Evolutionary conservation across 2,888 invertebrate species (phyloP).

Genomic region (Thera obeliscata): DNA sequence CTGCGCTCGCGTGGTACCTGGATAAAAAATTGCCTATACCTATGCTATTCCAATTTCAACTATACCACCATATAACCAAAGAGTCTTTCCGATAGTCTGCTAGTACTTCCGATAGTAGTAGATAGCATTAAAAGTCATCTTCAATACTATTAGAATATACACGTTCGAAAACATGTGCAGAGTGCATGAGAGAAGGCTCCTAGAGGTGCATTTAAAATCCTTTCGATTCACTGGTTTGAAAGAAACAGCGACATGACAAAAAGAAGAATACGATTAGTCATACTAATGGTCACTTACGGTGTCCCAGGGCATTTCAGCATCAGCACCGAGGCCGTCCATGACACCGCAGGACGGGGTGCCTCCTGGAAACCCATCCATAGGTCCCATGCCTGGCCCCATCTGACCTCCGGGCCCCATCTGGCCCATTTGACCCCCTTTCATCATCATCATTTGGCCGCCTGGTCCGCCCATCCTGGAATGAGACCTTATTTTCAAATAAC

Average conservation of each 20-base stretch:
- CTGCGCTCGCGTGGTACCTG: neutral
- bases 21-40: neutral
- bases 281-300: conserved; percentile 67
- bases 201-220: no score
- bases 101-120: no score
- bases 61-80: neutral
- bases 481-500: neutral
- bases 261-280: neutral
- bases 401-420: conserved; percentile 70
- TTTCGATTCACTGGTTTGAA: no score
- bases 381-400: conserved; percentile 70
- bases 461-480: conserved; percentile 69
- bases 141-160: no score
- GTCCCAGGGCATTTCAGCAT: conserved; percentile 85
- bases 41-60: neutral
- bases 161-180: no score
- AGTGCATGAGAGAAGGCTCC: no score
- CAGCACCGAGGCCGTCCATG: conserved; percentile 85
- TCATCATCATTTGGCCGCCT: conserved; percentile 80
- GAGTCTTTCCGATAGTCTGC: neutral
- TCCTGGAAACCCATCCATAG: conserved; percentile 84
- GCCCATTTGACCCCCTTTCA: conserved; percentile 65
- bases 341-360: conserved; percentile 85
- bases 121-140: neutral
- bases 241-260: no score